Conservation (phyloP, 2,113 vertebrate species). For the Pleuronectes platessa region DNA sequence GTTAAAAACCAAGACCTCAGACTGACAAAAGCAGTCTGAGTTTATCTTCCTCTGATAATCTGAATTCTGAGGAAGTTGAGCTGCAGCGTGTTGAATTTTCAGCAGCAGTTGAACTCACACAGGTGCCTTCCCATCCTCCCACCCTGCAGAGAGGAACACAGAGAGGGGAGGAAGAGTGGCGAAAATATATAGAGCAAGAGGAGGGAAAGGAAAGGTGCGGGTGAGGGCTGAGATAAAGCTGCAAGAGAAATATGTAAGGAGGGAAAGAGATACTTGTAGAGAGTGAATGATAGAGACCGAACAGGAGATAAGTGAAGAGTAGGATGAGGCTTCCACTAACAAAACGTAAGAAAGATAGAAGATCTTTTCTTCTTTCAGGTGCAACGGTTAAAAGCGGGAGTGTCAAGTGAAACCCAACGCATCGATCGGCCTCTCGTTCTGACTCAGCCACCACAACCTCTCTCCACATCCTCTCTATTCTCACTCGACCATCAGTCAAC, state of each 20-base stretch:
- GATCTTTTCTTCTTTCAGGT: constrained; percentile 27
- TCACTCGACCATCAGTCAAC: background rate
- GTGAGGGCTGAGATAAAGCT: constrained; percentile 20
- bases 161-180: constrained; percentile 26
- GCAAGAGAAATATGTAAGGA: constrained; percentile 1
- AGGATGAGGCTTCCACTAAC: background rate
- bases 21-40: too few relatives aligned
- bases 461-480: constrained; percentile 39
- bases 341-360: constrained; percentile 14
- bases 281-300: background rate
- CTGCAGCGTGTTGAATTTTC: constrained; percentile 31
- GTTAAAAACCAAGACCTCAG: too few relatives aligned
- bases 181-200: constrained; percentile 25
- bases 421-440: constrained; percentile 22
- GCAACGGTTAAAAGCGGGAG: constrained; percentile 53
- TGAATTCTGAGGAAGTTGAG: background rate
- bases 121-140: constrained; percentile 50
- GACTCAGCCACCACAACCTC: constrained; percentile 24
- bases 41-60: too few relatives aligned
- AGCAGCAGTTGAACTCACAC: constrained; percentile 32
- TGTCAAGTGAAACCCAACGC: constrained; percentile 38
- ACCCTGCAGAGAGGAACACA: constrained; percentile 30
- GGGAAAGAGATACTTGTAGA: constrained; percentile 2
- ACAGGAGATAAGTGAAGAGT: background rate
- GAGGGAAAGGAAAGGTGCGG: constrained; percentile 2